Evolutionary conservation across 2,113 vertebrate species (phyloP).

Genomic region (Triplophysa rosa): DNA sequence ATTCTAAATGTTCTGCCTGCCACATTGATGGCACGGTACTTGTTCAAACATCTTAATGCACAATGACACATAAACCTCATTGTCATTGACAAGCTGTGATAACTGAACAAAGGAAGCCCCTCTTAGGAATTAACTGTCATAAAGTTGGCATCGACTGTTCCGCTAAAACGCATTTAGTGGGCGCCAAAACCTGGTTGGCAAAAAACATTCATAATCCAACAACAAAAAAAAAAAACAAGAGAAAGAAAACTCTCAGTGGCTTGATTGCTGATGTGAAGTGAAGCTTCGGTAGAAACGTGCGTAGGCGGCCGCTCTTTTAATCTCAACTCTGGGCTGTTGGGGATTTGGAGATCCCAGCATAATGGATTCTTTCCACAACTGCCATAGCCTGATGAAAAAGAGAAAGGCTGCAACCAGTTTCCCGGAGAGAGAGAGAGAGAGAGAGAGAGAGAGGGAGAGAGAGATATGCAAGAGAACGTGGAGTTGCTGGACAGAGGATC

Average conservation of each 20-base stretch:
- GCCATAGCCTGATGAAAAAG: slow-evolving; percentile 14
- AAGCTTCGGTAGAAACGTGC: slow-evolving; percentile 8
- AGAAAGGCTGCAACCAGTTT: slow-evolving; percentile 18
- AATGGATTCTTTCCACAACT: slow-evolving; percentile 30
- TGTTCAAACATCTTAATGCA: slow-evolving; percentile 6
- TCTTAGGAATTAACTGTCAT: slow-evolving; percentile 2
- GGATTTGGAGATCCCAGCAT: slow-evolving; percentile 23
- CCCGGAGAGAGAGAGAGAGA: background rate
- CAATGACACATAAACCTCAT: slow-evolving; percentile 4
- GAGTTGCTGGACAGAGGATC: slow-evolving; percentile 31
- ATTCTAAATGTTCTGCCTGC: slow-evolving; percentile 2
- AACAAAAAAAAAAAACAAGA: background rate
- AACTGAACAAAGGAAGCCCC: background rate
- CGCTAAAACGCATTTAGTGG: background rate
- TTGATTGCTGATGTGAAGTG: slow-evolving; percentile 5
- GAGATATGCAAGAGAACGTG: background rate
- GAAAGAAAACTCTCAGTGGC: background rate
- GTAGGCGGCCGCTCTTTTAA: slow-evolving; percentile 25
- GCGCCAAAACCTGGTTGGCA: background rate
- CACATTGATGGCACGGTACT: background rate
- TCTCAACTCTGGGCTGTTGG: slow-evolving; percentile 33
- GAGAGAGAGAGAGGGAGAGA: background rate
- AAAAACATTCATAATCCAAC: background rate
- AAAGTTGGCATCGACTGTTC: background rate
- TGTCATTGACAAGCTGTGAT: slow-evolving; percentile 14